Evolutionary conservation across 1,140 invertebrate species (phyloP).

Genomic region (Drosophila tsacasi): DNA sequence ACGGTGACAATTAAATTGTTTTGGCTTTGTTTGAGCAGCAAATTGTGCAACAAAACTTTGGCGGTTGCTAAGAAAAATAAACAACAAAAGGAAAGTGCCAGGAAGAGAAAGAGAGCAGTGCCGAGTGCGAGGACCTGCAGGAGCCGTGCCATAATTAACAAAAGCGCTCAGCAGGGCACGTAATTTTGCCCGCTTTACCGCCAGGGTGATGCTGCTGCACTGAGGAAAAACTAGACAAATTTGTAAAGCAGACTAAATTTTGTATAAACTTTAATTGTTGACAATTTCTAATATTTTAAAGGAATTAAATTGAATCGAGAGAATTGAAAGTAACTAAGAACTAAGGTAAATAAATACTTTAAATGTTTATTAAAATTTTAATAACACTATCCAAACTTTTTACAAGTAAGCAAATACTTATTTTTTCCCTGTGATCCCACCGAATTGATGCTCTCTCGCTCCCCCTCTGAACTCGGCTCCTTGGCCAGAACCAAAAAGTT

Average conservation of each 20-base stretch:
- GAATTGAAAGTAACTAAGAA: too few relatives aligned
- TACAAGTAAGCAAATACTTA: not conserved
- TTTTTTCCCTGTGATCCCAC: conserved; percentile 29
- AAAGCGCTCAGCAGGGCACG: conserved; percentile 78
- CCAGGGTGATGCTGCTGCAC: conserved; percentile 25
- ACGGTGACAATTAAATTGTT: conserved; percentile 80
- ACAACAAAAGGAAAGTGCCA: conserved; percentile 38
- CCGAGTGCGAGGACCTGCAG: conserved; percentile 46
- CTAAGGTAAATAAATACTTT: too few relatives aligned
- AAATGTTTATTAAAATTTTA: too few relatives aligned
- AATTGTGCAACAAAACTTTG: conserved; percentile 83
- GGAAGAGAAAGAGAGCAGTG: conserved; percentile 4
- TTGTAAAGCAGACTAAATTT: accelerated
- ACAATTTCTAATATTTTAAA: not conserved
- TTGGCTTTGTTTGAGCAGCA: conserved; percentile 80
- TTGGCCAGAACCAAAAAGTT: conserved; percentile 52
- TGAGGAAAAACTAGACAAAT: not conserved
- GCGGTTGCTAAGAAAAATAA: conserved; percentile 73
- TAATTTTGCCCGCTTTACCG: conserved; percentile 69
- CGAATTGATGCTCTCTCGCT: conserved; percentile 48
- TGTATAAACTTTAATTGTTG: too few relatives aligned
- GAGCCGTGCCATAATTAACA: conserved; percentile 77
- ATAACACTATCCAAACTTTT: too few relatives aligned
- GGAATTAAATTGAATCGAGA: not conserved
- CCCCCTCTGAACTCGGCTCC: conserved; percentile 14